Percentiles rank a stretch among this genome's conserved stretches.
Evolutionary conservation across 2,888 invertebrate species (phyloP).

Genomic region (Oasisia sp.): DNA sequence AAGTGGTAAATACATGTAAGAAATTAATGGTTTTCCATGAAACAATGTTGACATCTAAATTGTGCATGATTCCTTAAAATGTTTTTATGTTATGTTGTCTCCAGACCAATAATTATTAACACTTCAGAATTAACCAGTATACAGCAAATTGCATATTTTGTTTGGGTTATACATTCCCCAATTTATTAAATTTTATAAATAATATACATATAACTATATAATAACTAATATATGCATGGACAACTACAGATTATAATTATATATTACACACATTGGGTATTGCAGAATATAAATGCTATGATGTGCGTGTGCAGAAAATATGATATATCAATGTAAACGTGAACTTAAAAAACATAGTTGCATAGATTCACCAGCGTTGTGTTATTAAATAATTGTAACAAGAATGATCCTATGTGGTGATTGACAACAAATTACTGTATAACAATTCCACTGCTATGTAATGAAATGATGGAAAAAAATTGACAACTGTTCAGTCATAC

Average conservation of each 20-base stretch:
- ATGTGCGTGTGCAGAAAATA: not conserved
- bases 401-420: not conserved
- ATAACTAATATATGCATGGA: not conserved
- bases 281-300: constrained; percentile 17
- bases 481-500: too few species aligned
- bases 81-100: not conserved
- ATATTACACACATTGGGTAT: not conserved
- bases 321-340: not conserved
- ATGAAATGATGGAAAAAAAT: not conserved
- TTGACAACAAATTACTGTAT: not conserved
- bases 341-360: not conserved
- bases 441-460: constrained; percentile 3
- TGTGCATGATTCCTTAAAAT: not conserved
- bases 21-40: too few species aligned
- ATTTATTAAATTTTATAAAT: not conserved
- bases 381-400: not conserved
- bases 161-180: not conserved
- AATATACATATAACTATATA: not conserved
- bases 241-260: not conserved
- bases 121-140: not conserved
- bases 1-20: too few species aligned
- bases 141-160: not conserved
- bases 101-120: not conserved
- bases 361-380: not conserved
- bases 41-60: too few species aligned